Evolutionary conservation across 2,888 invertebrate genomes (phyloP).

Genomic region (Peribatodes rhomboidaria): DNA sequence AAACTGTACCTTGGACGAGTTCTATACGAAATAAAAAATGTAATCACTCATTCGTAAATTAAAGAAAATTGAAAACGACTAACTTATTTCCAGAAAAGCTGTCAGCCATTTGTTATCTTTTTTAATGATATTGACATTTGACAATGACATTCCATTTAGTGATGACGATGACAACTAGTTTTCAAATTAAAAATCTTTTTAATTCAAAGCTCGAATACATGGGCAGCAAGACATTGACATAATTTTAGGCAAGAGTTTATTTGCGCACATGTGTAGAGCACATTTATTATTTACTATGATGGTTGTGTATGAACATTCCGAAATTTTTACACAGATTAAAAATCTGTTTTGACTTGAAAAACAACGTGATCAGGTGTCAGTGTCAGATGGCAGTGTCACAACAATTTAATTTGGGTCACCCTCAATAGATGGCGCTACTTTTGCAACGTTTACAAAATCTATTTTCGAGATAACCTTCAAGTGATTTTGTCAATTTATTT

Average conservation of each 20-base stretch:
- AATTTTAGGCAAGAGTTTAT: no score
- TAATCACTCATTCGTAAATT: constrained; percentile 57
- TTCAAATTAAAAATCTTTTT: no score
- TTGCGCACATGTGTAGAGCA: no score
- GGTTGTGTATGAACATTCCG: no score
- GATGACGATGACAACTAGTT: background rate
- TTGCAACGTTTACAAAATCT: constrained; percentile 56
- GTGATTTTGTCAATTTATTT: constrained; percentile 81
- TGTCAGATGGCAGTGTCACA: no score
- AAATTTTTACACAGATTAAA: no score
- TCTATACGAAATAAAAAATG: constrained; percentile 56
- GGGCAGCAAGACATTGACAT: no score
- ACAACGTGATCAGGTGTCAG: no score
- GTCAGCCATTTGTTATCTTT: constrained; percentile 26
- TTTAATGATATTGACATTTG: constrained; percentile 12
- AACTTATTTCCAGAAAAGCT: constrained; percentile 41
- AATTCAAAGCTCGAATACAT: no score
- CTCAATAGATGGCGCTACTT: constrained; percentile 69
- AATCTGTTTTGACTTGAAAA: no score
- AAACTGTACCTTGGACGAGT: constrained; percentile 54
- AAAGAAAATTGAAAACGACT: constrained; percentile 59
- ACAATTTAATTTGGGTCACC: constrained; percentile 50
- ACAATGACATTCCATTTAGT: background rate
- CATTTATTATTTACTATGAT: no score
- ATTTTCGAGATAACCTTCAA: constrained; percentile 85